phyloP scores from a whole-genome alignment of 2,797 vertebrate species.

The Phyllotis vaccarum region DNA sequence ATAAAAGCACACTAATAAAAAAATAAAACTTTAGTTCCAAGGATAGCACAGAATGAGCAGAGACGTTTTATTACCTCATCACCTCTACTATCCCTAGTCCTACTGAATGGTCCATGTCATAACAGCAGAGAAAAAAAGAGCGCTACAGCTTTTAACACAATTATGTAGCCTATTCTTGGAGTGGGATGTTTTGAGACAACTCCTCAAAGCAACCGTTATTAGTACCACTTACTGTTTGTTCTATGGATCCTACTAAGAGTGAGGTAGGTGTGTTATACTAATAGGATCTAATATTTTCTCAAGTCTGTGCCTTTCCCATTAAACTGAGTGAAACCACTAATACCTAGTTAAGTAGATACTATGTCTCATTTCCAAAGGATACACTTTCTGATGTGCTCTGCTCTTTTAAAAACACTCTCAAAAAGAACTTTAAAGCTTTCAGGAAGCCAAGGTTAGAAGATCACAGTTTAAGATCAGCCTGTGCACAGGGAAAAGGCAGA shows the following conservation, averaged over 20 bases:
- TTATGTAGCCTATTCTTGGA: constrained; percentile 21
- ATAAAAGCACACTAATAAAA: constrained; percentile 58
- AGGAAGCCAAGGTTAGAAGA: neutral
- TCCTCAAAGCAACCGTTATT: constrained; percentile 24
- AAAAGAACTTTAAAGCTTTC: neutral
- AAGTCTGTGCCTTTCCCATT: constrained; percentile 26
- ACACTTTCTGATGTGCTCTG: neutral
- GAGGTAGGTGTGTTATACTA: neutral
- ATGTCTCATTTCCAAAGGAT: constrained; percentile 25
- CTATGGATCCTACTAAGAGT: neutral
- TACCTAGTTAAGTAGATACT: constrained; percentile 2
- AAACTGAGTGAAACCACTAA: constrained; percentile 51
- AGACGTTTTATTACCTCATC: constrained; percentile 7
- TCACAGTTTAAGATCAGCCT: neutral
- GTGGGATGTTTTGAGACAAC: neutral
- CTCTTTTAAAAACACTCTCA: constrained; percentile 23
- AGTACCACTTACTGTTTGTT: constrained; percentile 7
- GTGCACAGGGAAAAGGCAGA: neutral
- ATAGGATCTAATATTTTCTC: constrained; percentile 37
- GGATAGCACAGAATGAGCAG: neutral
- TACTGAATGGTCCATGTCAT: constrained; percentile 26
- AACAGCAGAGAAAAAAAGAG: constrained; percentile 47
- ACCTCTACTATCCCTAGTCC: neutral
- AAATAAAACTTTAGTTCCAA: constrained; percentile 39
- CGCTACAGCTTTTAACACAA: constrained; percentile 31